A percentile compares a stretch with the other conserved stretches of the same genome.
Conservation (phyloP, 2,888 invertebrate species). For the Balanococcus diminutus region DNA sequence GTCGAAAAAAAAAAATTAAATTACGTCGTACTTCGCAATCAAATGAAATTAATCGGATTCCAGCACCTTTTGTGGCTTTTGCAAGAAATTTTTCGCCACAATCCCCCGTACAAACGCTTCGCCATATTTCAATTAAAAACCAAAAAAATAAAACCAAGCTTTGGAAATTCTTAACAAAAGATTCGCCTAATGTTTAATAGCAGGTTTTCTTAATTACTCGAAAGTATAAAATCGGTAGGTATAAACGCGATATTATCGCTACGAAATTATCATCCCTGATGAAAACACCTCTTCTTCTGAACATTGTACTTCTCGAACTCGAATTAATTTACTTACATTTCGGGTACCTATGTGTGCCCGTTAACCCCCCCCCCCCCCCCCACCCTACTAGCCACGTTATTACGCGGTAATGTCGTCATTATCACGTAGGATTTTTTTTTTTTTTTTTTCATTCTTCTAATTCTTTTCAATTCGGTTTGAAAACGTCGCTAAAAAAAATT, state of each 20-base stretch:
- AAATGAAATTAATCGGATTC: conserved; percentile 42
- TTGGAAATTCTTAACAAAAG: background rate
- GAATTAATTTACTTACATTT: background rate
- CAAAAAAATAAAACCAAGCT: background rate
- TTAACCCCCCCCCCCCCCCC: too few relatives aligned
- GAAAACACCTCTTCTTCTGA: background rate
- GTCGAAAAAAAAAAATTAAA: conserved; percentile 3
- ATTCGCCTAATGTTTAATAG: background rate
- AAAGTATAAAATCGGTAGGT: background rate
- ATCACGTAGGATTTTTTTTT: background rate
- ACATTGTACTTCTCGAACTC: too few relatives aligned
- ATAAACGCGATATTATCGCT: background rate
- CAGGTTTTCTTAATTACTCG: conserved; percentile 2
- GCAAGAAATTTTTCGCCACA: background rate
- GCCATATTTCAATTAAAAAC: background rate
- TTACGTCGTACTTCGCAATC: conserved; percentile 1
- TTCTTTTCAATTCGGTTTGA: background rate
- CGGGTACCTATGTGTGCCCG: background rate
- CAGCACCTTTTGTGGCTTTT: conserved; percentile 10
- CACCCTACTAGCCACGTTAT: too few relatives aligned
- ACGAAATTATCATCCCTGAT: background rate
- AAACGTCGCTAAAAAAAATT: background rate
- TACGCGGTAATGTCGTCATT: background rate
- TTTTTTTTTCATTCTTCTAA: background rate
- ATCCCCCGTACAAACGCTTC: background rate